Conservation (phyloP, 2,888 invertebrate species). For the Drosophila prolongata region DNA sequence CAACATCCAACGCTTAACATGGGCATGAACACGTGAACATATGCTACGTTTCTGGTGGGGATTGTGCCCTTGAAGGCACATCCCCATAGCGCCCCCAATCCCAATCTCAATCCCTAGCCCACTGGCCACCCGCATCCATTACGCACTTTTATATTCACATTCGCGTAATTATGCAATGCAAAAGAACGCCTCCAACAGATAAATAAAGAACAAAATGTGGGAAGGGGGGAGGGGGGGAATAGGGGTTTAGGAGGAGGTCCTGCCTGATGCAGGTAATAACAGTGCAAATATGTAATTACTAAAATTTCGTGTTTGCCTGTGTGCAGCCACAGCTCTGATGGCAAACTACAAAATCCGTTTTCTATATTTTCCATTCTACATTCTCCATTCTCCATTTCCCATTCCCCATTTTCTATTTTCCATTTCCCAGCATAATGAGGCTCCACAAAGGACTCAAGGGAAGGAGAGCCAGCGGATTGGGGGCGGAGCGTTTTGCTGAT, state of each 20-base stretch:
- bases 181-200: constrained; percentile 32
- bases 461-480: not conserved
- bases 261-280: constrained; percentile 32
- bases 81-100: not conserved
- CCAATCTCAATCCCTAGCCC: not conserved
- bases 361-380: constrained; percentile 23
- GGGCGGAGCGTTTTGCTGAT: constrained; percentile 28
- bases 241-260: not conserved
- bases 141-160: constrained; percentile 49
- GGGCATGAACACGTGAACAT: constrained; percentile 7
- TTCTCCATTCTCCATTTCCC: not conserved
- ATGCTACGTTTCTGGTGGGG: constrained; percentile 1
- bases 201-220: constrained; percentile 40
- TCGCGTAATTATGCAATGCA: constrained; percentile 63
- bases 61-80: constrained; percentile 20
- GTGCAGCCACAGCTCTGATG: constrained; percentile 10
- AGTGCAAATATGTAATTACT: constrained; percentile 54
- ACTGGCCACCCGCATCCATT: constrained; percentile 27
- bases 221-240: too few species aligned
- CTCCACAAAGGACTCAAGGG: constrained; percentile 8
- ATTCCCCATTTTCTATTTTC: not conserved
- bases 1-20: constrained; percentile 1
- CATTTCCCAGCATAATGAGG: constrained; percentile 25
- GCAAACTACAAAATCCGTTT: constrained; percentile 46
- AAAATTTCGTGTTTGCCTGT: constrained; percentile 10